Conservation (phyloP, 2,888 invertebrate species). For the Acleris laterana region DNA sequence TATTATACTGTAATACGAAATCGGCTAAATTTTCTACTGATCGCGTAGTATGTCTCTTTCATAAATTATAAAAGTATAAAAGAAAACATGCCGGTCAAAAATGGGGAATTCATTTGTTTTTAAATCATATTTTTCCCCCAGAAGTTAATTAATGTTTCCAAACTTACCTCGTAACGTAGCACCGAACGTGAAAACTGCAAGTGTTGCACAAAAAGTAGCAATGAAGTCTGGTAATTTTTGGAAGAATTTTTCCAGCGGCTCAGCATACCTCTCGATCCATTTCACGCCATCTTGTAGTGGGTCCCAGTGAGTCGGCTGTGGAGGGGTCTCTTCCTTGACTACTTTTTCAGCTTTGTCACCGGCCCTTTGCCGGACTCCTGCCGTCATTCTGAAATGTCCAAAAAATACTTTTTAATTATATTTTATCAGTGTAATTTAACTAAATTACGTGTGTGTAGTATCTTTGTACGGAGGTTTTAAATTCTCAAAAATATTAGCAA, state of each 20-base stretch:
- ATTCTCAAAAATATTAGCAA: no score
- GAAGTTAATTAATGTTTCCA: background rate
- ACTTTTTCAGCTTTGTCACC: constrained; percentile 27
- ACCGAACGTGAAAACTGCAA: constrained; percentile 86
- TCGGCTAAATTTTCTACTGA: no score
- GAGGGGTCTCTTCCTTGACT: constrained; percentile 31
- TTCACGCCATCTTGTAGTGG: constrained; percentile 83
- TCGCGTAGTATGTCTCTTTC: no score
- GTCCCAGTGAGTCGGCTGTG: constrained; percentile 65
- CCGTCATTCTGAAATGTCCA: constrained; percentile 50
- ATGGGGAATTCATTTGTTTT: no score
- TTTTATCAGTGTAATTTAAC: no score
- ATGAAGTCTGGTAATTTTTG: constrained; percentile 81
- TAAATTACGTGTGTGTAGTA: no score
- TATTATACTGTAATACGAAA: no score
- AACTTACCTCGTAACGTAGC: constrained; percentile 85
- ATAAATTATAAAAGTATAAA: no score
- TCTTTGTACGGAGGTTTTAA: no score
- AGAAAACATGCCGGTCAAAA: no score
- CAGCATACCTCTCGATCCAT: constrained; percentile 85
- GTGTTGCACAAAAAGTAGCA: constrained; percentile 81
- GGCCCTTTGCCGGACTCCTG: constrained; percentile 47
- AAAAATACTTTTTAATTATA: no score
- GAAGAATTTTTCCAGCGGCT: constrained; percentile 82
- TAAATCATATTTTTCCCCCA: no score